Percentiles rank a stretch among this genome's conserved stretches.
Conservation (phyloP, 1,140 invertebrate species). For the Periplaneta americana region DNA sequence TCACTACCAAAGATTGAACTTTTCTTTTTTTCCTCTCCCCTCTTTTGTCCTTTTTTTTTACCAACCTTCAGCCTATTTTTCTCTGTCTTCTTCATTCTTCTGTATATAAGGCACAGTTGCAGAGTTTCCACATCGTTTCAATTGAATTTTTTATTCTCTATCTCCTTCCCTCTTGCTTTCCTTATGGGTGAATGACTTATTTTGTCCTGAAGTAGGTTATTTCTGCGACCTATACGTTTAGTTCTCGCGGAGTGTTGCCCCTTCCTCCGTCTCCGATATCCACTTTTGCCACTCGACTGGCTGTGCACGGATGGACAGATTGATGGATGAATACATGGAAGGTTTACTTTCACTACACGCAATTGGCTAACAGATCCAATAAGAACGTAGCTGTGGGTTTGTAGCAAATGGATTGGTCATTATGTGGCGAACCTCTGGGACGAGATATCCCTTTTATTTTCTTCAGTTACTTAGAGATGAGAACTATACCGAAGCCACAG, state of each 20-base stretch:
- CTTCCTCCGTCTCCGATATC: background rate
- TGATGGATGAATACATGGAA: background rate
- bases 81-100: background rate
- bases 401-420: background rate
- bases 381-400: background rate
- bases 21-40: background rate
- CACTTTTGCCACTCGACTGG: background rate
- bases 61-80: background rate
- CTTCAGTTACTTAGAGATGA: background rate
- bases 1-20: conserved; percentile 1
- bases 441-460: background rate
- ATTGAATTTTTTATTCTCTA: conserved; percentile 5
- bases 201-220: conserved; percentile 2
- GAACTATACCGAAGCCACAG: too few relatives aligned
- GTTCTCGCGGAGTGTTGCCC: background rate
- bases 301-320: background rate
- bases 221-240: background rate
- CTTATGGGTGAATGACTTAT: conserved; percentile 6
- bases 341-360: background rate
- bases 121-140: background rate
- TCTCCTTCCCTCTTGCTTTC: background rate
- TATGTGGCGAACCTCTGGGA: background rate
- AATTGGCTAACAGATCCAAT: background rate
- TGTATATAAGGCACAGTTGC: background rate
- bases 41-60: background rate